phyloP scores from a whole-genome alignment of 2,888 invertebrate genomes.

The Bimastos eiseni region DNA sequence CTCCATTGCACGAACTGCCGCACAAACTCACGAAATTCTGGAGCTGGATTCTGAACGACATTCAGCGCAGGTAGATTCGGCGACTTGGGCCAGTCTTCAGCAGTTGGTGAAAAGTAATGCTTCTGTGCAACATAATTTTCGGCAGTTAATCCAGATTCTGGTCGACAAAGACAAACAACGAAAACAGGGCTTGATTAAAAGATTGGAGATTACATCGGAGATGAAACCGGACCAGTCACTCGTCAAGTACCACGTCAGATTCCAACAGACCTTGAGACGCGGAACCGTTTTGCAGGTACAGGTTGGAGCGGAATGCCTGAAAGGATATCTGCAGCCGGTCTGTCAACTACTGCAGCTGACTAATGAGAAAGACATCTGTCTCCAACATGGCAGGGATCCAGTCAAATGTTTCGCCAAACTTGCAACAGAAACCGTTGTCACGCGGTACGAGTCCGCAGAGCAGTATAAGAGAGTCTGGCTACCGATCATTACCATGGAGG shows the following conservation, averaged over 20 bases:
- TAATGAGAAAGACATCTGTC: conserved; percentile 52
- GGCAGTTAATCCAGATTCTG: background rate
- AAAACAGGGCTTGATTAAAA: background rate
- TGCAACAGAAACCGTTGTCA: conserved; percentile 25
- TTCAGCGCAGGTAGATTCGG: background rate
- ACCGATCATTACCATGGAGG: conserved; percentile 52
- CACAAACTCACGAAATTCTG: background rate
- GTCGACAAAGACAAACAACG: background rate
- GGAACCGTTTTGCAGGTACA: conserved; percentile 48
- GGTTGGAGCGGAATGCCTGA: conserved; percentile 45
- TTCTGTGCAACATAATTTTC: background rate
- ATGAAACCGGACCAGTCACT: background rate
- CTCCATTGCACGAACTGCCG: conserved; percentile 10
- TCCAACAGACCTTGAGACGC: background rate
- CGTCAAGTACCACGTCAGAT: conserved; percentile 23
- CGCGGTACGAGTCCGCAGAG: conserved; percentile 45
- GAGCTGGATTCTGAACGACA: conserved; percentile 6
- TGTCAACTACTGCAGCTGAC: conserved; percentile 53
- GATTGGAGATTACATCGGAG: conserved; percentile 22
- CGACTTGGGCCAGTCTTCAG: background rate
- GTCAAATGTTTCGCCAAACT: conserved; percentile 48
- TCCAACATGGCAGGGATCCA: conserved; percentile 50
- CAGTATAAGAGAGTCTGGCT: conserved; percentile 51
- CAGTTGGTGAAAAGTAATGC: background rate
- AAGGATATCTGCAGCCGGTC: conserved; percentile 49